These are phyloP conservation scores for Drosophila rhopaloa DNA, from an alignment of 1,140 invertebrate species.

Conservation along the genomic window DNA sequence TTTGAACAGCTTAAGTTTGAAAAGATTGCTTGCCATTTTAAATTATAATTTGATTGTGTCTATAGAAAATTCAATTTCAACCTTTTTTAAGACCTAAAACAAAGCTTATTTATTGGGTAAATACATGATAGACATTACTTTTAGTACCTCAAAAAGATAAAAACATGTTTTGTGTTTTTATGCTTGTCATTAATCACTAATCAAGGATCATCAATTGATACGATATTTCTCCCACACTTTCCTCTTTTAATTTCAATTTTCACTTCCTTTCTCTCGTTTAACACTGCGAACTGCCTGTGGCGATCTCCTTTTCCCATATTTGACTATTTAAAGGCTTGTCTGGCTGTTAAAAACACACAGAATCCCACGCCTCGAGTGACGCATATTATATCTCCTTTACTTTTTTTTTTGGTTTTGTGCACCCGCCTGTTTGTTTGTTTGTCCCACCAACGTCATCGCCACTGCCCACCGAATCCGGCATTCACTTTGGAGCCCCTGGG, in stretches of 20 bases:
- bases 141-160: too few species aligned
- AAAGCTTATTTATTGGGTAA: too few species aligned
- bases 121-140: too few species aligned
- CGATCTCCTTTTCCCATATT: background rate
- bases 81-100: too few species aligned
- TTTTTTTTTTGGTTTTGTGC: constrained; percentile 4
- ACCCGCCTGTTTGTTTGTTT: constrained; percentile 17
- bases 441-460: constrained; percentile 27
- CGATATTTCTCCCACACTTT: background rate
- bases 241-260: background rate
- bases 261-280: constrained; percentile 5
- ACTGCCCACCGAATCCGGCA: constrained; percentile 44
- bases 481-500: constrained; percentile 14
- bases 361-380: constrained; percentile 54
- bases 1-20: too few species aligned
- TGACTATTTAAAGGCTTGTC: constrained; percentile 28
- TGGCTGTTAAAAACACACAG: constrained; percentile 4
- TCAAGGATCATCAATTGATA: background rate
- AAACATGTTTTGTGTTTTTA: too few species aligned
- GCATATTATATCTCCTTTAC: constrained; percentile 16
- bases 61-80: too few species aligned
- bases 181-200: background rate
- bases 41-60: too few species aligned
- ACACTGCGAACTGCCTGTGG: background rate
- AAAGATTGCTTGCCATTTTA: too few species aligned